A percentile compares a stretch with the other conserved stretches of the same genome.
Conservation (phyloP, 2,888 invertebrate species). For the Nemoura dubitans region DNA sequence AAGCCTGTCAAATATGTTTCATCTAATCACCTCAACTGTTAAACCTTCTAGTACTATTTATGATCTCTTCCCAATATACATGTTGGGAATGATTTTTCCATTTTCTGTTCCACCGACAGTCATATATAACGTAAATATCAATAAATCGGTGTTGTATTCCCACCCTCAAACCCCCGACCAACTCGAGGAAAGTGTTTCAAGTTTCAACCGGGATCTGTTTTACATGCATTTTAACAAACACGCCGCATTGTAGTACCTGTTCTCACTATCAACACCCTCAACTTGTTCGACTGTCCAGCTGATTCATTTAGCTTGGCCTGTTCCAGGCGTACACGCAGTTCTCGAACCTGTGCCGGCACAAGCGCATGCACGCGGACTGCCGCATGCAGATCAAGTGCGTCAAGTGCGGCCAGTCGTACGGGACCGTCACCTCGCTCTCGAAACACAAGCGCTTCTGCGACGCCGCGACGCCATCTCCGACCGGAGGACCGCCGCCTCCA, state of each 20-base stretch:
- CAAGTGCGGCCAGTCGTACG: slow-evolving; percentile 94
- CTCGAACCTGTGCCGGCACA: slow-evolving; percentile 99
- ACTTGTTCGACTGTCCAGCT: slow-evolving; percentile 21
- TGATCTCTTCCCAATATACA: too few relatives aligned
- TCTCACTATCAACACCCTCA: neutral
- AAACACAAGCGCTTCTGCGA: slow-evolving; percentile 98
- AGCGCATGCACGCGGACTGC: slow-evolving; percentile 97
- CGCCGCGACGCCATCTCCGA: slow-evolving; percentile 60
- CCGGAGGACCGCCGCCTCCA: slow-evolving; percentile 60
- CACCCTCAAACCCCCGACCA: too few relatives aligned
- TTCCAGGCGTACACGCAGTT: slow-evolving; percentile 96
- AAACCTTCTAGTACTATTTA: too few relatives aligned
- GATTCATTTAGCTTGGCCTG: slow-evolving; percentile 49
- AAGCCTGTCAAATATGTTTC: too few relatives aligned
- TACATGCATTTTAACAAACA: too few relatives aligned
- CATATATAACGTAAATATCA: too few relatives aligned
- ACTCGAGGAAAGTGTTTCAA: too few relatives aligned
- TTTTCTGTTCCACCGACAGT: too few relatives aligned
- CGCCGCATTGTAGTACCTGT: neutral
- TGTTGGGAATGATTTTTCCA: too few relatives aligned
- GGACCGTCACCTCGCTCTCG: slow-evolving; percentile 88
- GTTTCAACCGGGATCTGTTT: too few relatives aligned
- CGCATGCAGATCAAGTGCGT: slow-evolving; percentile 92
- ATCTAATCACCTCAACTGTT: too few relatives aligned
- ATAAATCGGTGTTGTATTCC: too few relatives aligned